Percentiles rank a stretch among this genome's conserved stretches.
These are phyloP conservation scores for Astropecten irregularis DNA, from an alignment of 53 echinoderm and acorn worm species.

Conservation along the genomic window DNA sequence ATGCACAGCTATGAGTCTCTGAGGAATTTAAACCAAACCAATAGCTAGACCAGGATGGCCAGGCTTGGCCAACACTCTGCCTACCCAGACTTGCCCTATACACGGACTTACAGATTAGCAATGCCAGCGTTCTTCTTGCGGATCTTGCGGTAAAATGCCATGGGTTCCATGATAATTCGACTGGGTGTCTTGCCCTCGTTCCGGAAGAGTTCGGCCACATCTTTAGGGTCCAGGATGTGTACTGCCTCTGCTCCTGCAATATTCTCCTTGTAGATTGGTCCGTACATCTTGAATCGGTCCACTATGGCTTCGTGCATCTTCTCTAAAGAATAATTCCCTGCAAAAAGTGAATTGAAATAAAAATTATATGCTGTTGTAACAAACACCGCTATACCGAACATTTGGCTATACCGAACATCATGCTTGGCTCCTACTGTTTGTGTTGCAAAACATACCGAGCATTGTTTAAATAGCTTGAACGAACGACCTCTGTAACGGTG, in stretches of 20 bases:
- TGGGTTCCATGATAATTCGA: conserved; percentile 86
- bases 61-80: no score
- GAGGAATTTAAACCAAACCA: no score
- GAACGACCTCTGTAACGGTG: no score
- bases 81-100: no score
- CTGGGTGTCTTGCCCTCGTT: conserved; percentile 79
- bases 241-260: conserved; percentile 83
- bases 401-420: no score
- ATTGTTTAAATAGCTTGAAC: no score
- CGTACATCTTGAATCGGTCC: conserved; percentile 90
- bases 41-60: no score
- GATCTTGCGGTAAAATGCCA: conserved; percentile 80
- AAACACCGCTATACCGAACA: no score
- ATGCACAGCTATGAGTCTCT: no score
- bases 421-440: no score
- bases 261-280: conserved; percentile 91
- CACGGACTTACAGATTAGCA: conserved; percentile 94
- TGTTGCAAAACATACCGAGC: no score
- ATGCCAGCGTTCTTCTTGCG: conserved; percentile 82
- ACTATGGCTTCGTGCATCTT: conserved; percentile 90
- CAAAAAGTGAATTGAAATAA: neutral
- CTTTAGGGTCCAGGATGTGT: conserved; percentile 89
- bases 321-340: conserved; percentile 83
- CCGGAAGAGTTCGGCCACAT: conserved; percentile 84
- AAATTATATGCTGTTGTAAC: no score